Conservation (phyloP, 2,888 invertebrate species). For the Catocala fraxini region DNA sequence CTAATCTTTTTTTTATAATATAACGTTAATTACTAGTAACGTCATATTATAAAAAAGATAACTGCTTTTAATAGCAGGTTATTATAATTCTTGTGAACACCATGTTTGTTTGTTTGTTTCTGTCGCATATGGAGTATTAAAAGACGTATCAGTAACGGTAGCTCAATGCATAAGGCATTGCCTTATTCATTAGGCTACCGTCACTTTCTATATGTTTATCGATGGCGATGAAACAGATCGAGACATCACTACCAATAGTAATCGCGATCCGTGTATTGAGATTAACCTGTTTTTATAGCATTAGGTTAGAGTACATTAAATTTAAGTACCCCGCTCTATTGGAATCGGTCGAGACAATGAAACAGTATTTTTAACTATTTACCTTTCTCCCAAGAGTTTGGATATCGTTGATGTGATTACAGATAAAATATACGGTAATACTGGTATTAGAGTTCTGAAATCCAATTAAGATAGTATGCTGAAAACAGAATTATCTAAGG, state of each 20-base stretch:
- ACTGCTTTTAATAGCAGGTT: no score
- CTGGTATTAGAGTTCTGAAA: neutral
- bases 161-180: no score
- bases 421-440: slow-evolving; percentile 8
- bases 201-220: neutral
- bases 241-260: slow-evolving; percentile 75
- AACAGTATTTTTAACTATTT: slow-evolving; percentile 72
- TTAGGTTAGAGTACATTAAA: slow-evolving; percentile 85
- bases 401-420: slow-evolving; percentile 51
- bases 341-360: slow-evolving; percentile 81
- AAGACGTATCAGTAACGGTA: no score
- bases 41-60: no score
- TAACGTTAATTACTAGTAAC: no score
- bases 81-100: no score
- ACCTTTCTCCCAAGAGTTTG: slow-evolving; percentile 59
- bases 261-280: slow-evolving; percentile 86
- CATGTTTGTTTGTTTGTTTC: no score
- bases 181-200: no score
- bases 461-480: neutral
- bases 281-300: slow-evolving; percentile 85
- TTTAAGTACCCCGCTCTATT: slow-evolving; percentile 82
- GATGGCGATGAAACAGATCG: slow-evolving; percentile 13
- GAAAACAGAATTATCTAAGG: no score
- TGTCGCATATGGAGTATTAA: no score
- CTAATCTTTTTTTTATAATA: no score